These are phyloP conservation scores for Caenorhabditis doughertyi DNA, from an alignment of 2,888 invertebrate genomes.

Conservation along the genomic window DNA sequence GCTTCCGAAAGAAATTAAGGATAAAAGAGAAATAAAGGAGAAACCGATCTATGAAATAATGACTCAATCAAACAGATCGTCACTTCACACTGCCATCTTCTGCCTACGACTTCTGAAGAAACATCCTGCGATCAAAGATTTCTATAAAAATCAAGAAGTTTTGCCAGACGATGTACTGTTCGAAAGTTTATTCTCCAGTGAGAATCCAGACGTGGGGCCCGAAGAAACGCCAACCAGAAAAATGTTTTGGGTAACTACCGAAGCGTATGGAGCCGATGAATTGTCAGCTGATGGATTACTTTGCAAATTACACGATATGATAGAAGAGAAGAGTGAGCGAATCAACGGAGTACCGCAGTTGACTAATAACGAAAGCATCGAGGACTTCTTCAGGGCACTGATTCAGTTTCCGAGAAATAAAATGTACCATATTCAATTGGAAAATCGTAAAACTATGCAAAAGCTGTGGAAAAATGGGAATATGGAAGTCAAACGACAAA, in stretches of 20 bases:
- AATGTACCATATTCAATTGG: background rate
- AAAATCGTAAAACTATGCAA: conserved; percentile 36
- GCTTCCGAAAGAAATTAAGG: conserved; percentile 48
- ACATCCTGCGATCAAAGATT: conserved; percentile 21
- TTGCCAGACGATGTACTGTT: too few relatives aligned
- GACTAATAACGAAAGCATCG: background rate
- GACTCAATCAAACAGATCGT: conserved; percentile 52
- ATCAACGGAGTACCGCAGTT: background rate
- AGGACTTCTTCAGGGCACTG: conserved; percentile 23
- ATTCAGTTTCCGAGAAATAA: background rate
- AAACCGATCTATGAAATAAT: conserved; percentile 53
- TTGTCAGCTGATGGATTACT: conserved; percentile 5
- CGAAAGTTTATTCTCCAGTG: too few relatives aligned
- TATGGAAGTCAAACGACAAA: conserved; percentile 22
- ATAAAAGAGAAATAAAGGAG: conserved; percentile 13
- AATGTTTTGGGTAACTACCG: conserved; percentile 32
- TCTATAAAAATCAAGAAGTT: too few relatives aligned
- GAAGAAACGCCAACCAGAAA: conserved; percentile 16
- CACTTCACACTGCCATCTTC: conserved; percentile 47
- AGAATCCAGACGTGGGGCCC: too few relatives aligned
- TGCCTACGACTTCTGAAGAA: conserved; percentile 24
- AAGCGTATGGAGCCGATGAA: conserved; percentile 44
- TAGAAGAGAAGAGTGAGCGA: conserved; percentile 7
- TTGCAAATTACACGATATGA: conserved; percentile 8
- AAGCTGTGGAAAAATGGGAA: conserved; percentile 51